phyloP scores from a whole-genome alignment of 2,797 vertebrate species.

The Valencia hispanica region DNA sequence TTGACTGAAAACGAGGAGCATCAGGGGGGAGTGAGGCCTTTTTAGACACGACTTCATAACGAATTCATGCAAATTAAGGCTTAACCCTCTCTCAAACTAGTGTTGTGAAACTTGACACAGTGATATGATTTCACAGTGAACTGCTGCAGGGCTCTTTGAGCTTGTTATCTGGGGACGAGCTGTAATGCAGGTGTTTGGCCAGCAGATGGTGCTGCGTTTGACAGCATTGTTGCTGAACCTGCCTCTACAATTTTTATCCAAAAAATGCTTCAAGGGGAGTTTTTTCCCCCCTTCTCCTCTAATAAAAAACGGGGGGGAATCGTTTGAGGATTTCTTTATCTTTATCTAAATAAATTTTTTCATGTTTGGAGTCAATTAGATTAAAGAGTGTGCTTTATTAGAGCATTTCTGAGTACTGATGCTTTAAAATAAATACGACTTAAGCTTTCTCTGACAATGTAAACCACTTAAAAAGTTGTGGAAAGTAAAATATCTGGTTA shows the following conservation, averaged over 20 bases:
- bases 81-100: slow-evolving; percentile 33
- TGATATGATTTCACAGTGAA: slow-evolving; percentile 37
- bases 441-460: neutral
- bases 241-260: slow-evolving; percentile 9
- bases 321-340: neutral
- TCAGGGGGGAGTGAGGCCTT: slow-evolving; percentile 41
- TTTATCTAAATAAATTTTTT: slow-evolving; percentile 1
- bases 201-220: slow-evolving; percentile 80
- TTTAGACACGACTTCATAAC: slow-evolving; percentile 56
- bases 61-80: slow-evolving; percentile 62
- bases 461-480: no score
- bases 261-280: neutral
- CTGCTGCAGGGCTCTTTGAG: slow-evolving; percentile 47
- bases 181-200: slow-evolving; percentile 59
- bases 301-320: neutral
- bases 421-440: neutral
- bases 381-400: neutral
- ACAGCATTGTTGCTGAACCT: slow-evolving; percentile 12
- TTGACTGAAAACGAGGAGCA: slow-evolving; percentile 39
- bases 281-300: no score
- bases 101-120: slow-evolving; percentile 57
- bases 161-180: slow-evolving; percentile 29
- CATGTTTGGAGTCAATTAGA: neutral
- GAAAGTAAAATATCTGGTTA: no score
- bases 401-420: neutral